A percentile compares a stretch with the other conserved stretches of the same genome.
phyloP scores from a whole-genome alignment of 2,113 vertebrate genomes.

The Pithys albifrons region DNA sequence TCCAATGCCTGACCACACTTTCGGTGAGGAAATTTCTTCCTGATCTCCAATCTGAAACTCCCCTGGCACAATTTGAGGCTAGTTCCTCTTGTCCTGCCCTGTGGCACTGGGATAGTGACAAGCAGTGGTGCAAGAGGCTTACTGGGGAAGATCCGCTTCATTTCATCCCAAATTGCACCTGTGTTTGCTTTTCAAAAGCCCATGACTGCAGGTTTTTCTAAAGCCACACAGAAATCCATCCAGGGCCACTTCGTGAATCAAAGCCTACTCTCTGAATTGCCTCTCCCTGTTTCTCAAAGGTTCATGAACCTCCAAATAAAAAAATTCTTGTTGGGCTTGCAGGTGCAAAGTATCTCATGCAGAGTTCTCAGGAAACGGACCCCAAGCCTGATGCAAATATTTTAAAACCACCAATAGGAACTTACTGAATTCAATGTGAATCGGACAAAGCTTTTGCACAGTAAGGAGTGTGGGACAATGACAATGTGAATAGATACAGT shows the following conservation, averaged over 20 bases:
- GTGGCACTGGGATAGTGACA: background rate
- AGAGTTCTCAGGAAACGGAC: background rate
- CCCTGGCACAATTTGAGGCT: background rate
- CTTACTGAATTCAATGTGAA: background rate
- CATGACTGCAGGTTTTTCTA: accelerated
- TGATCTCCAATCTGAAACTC: background rate
- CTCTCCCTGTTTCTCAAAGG: background rate
- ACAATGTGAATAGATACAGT: background rate
- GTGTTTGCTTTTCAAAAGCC: background rate
- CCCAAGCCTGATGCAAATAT: background rate
- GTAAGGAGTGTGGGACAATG: background rate
- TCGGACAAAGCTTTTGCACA: background rate
- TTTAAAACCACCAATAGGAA: background rate
- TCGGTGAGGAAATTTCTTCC: background rate
- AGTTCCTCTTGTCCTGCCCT: background rate
- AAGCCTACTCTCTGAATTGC: background rate
- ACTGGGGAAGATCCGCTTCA: background rate
- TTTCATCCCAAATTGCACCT: background rate
- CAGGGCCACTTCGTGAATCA: background rate
- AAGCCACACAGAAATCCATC: background rate
- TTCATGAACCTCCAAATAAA: background rate
- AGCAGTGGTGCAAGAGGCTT: background rate
- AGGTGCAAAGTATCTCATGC: background rate
- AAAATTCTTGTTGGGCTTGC: background rate
- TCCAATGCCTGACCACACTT: background rate